Base-by-base conservation (phyloP, 2,888 invertebrate genomes). In the Ctena decussata region DNA sequence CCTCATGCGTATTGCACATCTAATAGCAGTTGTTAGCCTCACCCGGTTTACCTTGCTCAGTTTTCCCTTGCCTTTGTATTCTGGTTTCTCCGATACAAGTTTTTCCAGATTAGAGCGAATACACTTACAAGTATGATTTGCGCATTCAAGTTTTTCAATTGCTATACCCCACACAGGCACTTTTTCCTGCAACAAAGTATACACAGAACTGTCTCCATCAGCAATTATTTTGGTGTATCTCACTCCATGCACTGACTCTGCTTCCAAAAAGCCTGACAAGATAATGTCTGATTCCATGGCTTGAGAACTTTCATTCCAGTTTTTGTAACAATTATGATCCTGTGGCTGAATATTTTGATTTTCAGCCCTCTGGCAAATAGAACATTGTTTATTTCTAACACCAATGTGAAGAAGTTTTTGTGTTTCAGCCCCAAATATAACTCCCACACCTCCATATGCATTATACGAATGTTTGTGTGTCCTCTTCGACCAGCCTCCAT, bases 401-500 rank as follows among this genome's bases (percentile, higher is more conserved):
- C 89, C 91, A n/a, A 90, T 83, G 35, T 87, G 82, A 0, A 91
- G 53, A n/a, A 89, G n/a, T 65, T 88, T 89, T 27, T 76, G 65
- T 12, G 83, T 89, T 44, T 82, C 70, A 57, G 74, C 39, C 0
- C 88, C 86, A n/a, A 86, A 83, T 15, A 91, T 87, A 6, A 89
- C 78, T 3, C 74, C 86, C 27, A 90, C 89, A n/a, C 88, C 89
- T n/a, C 88, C 89, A 27, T 82, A 39, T 8, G 86, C 89, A 84
- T 90, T 88, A 65, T 89, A 89, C 0, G 82, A 65, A 53, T 90
- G 91, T 77, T 86, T 89, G 37, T 89, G 87, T 0, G 81, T 75
- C 12, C 85, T 35, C 46, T 91, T 90, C 6, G 71, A 69, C 89
- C 88, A 91, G 12, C 89, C 89, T 21, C 86, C 89, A 83, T 90